These are phyloP conservation scores for Conus canariensis DNA, from an alignment of 2,888 invertebrate species.

Conservation along the genomic window DNA sequence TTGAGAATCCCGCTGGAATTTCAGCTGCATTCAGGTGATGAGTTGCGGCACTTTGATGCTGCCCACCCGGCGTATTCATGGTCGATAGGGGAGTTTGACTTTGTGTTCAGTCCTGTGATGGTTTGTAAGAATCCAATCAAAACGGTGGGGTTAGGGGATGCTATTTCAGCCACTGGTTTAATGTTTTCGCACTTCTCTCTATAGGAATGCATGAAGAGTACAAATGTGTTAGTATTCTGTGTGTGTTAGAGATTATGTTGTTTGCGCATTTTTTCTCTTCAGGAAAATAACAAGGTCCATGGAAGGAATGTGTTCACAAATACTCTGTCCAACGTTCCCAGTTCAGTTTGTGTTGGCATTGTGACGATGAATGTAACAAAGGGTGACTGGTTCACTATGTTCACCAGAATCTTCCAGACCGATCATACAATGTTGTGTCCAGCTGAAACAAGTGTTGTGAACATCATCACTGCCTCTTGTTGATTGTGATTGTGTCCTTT, in stretches of 20 bases:
- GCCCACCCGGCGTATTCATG: slow-evolving; percentile 76
- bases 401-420: no score
- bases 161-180: slow-evolving; percentile 79
- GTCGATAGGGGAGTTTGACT: slow-evolving; percentile 76
- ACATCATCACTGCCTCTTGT: no score
- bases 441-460: no score
- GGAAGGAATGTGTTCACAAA: no score
- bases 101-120: slow-evolving; percentile 80
- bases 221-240: neutral
- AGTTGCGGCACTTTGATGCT: slow-evolving; percentile 66
- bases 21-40: slow-evolving; percentile 68
- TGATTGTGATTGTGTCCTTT: no score
- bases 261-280: no score
- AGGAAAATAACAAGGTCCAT: no score
- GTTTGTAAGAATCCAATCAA: slow-evolving; percentile 79
- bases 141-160: slow-evolving; percentile 80
- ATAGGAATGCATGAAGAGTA: neutral
- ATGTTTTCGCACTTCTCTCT: slow-evolving; percentile 75
- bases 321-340: neutral
- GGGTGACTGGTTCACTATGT: no score
- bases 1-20: slow-evolving; percentile 76
- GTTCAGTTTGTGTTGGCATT: neutral
- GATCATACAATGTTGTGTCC: no score
- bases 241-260: no score
- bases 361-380: no score